Evolutionary conservation across 2,888 invertebrate species (phyloP), one percentile per base, ranked within the genome.

Genomic region (Pseudococcus viburni): DNA sequence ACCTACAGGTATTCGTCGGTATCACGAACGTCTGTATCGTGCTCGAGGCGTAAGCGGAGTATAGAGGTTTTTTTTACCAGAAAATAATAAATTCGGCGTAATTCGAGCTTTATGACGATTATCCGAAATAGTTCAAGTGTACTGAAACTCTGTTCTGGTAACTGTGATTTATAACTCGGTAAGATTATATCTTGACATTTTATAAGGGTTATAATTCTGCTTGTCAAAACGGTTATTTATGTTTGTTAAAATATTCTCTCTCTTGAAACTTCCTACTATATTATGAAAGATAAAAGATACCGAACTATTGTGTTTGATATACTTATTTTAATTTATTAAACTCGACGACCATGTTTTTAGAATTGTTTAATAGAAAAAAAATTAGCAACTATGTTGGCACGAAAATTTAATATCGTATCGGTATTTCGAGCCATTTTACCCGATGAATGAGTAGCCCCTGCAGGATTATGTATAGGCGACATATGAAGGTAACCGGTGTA

Each of bases 151-250:
- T 59, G 39, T 59, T 59, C 59, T 85, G 51, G 59, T 85, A 85
- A 59, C 85, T 55, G 85, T 85, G 85, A 85, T 85, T 85, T 85
- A 85, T 59, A 85, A 85, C 85, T 85, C 59, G 51, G 85, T 85
- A 85, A 85, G 85, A 85, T 85, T 85, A 85, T 85, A 85, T 85
- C 85, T 85, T 85, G 85, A 85, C 85, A 59, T 85, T 85, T 85
- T 85, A 85, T 85, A 85, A 85, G 85, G 85, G 85, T 85, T 59
- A 85, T 85, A 85, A 85, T 85, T 85, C 85, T 85, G 85, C 85
- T 55, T 59, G 85, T 85, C 85, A 85, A 85, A 85, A 85, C 39
- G 55, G 85, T 85, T 55, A 85, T 85, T 85, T 85, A 85, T 85
- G 85, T 85, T 55, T 51, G 85, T 64, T 85, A 85, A 85, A 85